These are phyloP conservation scores for Siphlonurus alternatus DNA, from an alignment of 2,888 invertebrate genomes.

Conservation along the genomic window DNA sequence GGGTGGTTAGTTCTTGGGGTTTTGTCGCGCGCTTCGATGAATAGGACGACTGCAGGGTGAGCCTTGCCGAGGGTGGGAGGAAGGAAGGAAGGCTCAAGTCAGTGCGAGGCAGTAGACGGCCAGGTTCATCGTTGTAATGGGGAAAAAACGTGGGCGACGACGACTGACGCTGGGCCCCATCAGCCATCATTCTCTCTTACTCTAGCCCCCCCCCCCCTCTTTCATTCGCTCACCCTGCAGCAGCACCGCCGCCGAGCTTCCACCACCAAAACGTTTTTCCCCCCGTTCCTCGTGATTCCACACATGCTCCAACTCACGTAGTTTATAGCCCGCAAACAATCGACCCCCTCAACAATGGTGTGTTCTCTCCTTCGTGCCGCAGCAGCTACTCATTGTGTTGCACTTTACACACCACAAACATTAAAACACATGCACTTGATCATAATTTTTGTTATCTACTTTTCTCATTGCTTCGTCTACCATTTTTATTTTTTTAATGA, in stretches of 20 bases:
- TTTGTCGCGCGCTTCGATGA: neutral
- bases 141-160: neutral
- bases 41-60: neutral
- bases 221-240: neutral
- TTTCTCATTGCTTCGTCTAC: neutral
- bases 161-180: neutral
- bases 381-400: neutral
- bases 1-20: neutral
- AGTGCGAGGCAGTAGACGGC: neutral
- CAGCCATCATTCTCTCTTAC: neutral
- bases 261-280: neutral
- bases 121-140: neutral
- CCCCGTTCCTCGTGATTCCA: neutral
- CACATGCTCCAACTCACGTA: neutral
- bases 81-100: too few relatives aligned
- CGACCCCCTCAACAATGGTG: neutral
- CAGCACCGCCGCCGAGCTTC: neutral
- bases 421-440: neutral
- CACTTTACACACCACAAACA: neutral
- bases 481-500: neutral
- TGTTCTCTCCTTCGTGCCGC: neutral
- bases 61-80: too few relatives aligned
- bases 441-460: neutral
- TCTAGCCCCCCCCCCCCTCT: neutral
- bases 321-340: neutral